Base-by-base conservation (phyloP, 2,113 vertebrate genomes). In the Rhinolophus sinicus region DNA sequence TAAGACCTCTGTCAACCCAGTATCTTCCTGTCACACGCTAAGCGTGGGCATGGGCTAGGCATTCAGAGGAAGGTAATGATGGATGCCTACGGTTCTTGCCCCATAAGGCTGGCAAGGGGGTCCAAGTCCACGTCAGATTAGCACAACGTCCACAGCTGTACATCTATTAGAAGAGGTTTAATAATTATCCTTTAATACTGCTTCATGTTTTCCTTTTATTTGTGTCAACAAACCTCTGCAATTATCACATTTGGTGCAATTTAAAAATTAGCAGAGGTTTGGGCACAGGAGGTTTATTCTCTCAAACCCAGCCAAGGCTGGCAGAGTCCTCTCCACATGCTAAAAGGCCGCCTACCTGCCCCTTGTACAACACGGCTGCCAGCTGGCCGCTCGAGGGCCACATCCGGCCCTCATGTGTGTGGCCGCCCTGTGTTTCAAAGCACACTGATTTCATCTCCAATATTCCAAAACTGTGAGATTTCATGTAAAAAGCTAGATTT, bases 71-170 rank as follows among this genome's bases (percentile, higher is more conserved):
- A 12, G 52, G 26, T 8, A 22, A 22, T 33, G 35, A 69, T 2
- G 9, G 24, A 26, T 30, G 3, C 64, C 75, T 0, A 3, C 0
- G 1, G 10, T 18, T 65, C 40, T 81, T 8, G 52, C 15, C 28
- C n/a, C 12, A 0, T 2, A 33, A 73, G 14, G 65, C 47, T 50
- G 76, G 33, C 13, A 47, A 40, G 9, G 40, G 40, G 38, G 12
- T 5, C 40, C 26, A 24, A 52, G 78, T 1, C 0, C 33, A 30
- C 0, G 56, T 24, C 24, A 6, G n/a, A 69, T n/a, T 33, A 84
- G 28, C 11, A 38, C 26, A n/a, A 10, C 0, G 13, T 18, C 50
- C 40, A 50, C 2, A 4, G 73, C 52, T 28, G 11, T 14, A 1
- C 26, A 4, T 35, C 65, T 14, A 3, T 78, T 6, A 81, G 67